phyloP scores from a whole-genome alignment of 2,113 vertebrate species.

The Bostrychus sinensis region DNA sequence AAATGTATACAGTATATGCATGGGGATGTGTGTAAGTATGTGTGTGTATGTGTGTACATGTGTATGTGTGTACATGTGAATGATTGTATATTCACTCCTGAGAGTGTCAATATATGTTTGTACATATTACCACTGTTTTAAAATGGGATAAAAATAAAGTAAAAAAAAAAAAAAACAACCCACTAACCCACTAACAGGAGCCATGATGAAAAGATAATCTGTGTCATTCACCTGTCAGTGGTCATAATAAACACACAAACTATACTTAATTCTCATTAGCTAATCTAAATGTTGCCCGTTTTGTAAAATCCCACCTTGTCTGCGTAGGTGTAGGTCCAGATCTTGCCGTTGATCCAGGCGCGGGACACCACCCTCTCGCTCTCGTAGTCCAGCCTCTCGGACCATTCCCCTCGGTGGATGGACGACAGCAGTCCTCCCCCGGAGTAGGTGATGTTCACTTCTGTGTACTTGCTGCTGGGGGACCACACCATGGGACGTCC shows the following conservation, averaged over 20 bases:
- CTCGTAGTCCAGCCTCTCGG: constrained; percentile 95
- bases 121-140: too few relatives aligned
- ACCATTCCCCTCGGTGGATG: constrained; percentile 95
- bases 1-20: too few relatives aligned
- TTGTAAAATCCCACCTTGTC: constrained; percentile 94
- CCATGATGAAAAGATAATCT: too few relatives aligned
- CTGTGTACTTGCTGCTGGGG: constrained; percentile 95
- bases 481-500: constrained; percentile 94
- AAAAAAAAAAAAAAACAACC: too few relatives aligned
- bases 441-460: constrained; percentile 95
- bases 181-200: too few relatives aligned
- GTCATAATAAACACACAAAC: not conserved
- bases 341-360: constrained; percentile 97
- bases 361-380: constrained; percentile 91
- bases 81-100: too few relatives aligned
- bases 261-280: not conserved
- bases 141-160: too few relatives aligned
- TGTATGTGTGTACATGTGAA: too few relatives aligned
- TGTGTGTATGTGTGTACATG: too few relatives aligned
- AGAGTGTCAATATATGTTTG: too few relatives aligned
- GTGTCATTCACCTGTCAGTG: too few relatives aligned
- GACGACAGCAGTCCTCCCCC: constrained; percentile 86
- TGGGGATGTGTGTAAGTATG: too few relatives aligned
- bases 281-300: not conserved
- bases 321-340: constrained; percentile 98